Base-by-base conservation (phyloP, 2,888 invertebrate species). In the Linnaemya vulpina region DNA sequence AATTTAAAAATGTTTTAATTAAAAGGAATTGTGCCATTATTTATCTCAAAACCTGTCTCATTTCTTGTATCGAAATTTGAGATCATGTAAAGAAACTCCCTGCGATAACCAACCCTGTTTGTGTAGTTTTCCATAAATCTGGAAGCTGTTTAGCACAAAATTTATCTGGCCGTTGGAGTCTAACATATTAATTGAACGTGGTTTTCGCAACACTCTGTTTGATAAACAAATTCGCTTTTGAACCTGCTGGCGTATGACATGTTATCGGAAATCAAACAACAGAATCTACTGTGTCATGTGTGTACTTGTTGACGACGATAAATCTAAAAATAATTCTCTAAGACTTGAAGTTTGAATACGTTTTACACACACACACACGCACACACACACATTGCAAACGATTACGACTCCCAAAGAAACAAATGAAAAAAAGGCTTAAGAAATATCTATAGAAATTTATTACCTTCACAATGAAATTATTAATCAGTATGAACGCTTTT, bases 401-500 rank as follows among this genome's bases (percentile, higher is more conserved):
- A 11, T 38, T 30, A 49, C 13, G 3, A 46, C 11, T 30, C 11
- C n/a, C 62, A 70, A 63, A 49, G 65, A 49, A 15, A 65, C 20
- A 65, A 53, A 30, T 11, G 3, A 55, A 25, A 53, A 68, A 62
- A 68, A 62, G 8, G 20, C 11, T 46, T 58, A n/a, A 60, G 51
- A 55, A 15, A 22, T 38, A 25, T 25, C 46, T 20, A 60, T 10
- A 38, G 3, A 62, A 10, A 38, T 35, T 17, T 62, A 68, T 71
- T 84, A 80, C 67, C 71, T 80, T 76, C 71, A 49, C 71, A 81
- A 80, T 80, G 73, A 80, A 80, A 76, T 77, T 73, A 84, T 77
- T 73, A 84, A 84, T 81, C 76, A 81, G 62, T 65, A 63, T 75
- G 76, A 76, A 81, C 68, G 77, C 30, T 81, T 84, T 81, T 84